Evolutionary conservation across 2,888 invertebrate species (phyloP).

Genomic region (Ophion ventricosus): DNA sequence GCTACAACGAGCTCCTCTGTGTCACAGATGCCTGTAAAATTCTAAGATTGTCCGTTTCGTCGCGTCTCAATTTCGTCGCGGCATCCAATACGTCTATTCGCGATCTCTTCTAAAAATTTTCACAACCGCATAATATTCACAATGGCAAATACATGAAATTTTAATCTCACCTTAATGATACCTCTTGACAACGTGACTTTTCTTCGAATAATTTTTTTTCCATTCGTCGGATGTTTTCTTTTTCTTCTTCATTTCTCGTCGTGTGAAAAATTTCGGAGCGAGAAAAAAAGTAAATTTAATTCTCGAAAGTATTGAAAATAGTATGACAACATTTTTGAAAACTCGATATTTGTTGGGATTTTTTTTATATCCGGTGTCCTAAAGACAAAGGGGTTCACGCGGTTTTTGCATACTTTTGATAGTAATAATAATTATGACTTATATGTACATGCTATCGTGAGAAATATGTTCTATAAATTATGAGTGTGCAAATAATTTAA

Average conservation of each 20-base stretch:
- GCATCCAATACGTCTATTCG: not conserved
- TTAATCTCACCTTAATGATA: not conserved
- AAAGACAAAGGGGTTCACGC: too few species aligned
- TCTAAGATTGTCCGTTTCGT: conserved; percentile 4
- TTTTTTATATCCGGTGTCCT: too few species aligned
- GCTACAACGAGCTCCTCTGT: not conserved
- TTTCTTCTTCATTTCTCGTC: not conserved
- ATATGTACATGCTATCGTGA: too few species aligned
- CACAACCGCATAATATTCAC: not conserved
- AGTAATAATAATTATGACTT: too few species aligned
- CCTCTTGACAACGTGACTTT: not conserved
- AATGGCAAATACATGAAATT: not conserved
- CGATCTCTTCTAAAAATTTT: not conserved
- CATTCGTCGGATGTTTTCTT: not conserved
- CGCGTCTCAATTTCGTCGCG: not conserved
- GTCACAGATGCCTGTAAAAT: not conserved
- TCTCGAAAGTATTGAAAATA: too few species aligned
- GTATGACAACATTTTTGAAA: too few species aligned
- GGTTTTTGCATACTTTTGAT: too few species aligned
- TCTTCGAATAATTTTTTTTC: not conserved
- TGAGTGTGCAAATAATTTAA: too few species aligned
- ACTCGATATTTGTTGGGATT: too few species aligned
- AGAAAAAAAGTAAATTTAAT: too few species aligned
- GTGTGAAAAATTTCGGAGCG: too few species aligned
- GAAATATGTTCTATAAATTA: too few species aligned